Conservation (phyloP, 2,113 vertebrate species). For the Murina feae region DNA sequence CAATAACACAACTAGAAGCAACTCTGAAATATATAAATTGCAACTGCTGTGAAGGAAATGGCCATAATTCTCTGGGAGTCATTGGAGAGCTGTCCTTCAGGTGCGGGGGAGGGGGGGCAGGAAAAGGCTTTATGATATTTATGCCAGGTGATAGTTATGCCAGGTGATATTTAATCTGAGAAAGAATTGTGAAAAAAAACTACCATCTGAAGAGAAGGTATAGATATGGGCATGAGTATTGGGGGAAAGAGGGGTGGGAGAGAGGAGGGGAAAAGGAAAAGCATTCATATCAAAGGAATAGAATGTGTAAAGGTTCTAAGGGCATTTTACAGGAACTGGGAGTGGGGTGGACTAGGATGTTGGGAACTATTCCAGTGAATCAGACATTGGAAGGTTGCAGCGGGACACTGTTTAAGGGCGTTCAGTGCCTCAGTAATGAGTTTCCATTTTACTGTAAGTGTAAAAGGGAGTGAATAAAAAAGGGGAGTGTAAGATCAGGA, state of each 20-base stretch:
- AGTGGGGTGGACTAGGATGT: background rate
- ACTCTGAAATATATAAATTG: background rate
- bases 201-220: background rate
- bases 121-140: background rate
- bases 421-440: background rate
- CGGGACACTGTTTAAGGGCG: background rate
- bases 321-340: background rate
- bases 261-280: background rate
- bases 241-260: background rate
- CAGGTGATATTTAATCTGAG: background rate
- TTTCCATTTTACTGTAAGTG: background rate
- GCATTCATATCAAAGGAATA: background rate
- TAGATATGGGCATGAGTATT: background rate
- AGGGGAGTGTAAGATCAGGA: background rate
- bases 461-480: background rate
- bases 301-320: background rate
- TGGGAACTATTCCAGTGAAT: background rate
- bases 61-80: background rate
- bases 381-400: background rate
- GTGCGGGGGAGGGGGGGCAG: background rate
- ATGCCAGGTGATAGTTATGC: background rate
- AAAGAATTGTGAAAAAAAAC: background rate
- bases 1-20: background rate
- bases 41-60: background rate
- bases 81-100: background rate